Evolutionary conservation across 2,888 invertebrate species (phyloP).

Genomic region (Drosophila recens): DNA sequence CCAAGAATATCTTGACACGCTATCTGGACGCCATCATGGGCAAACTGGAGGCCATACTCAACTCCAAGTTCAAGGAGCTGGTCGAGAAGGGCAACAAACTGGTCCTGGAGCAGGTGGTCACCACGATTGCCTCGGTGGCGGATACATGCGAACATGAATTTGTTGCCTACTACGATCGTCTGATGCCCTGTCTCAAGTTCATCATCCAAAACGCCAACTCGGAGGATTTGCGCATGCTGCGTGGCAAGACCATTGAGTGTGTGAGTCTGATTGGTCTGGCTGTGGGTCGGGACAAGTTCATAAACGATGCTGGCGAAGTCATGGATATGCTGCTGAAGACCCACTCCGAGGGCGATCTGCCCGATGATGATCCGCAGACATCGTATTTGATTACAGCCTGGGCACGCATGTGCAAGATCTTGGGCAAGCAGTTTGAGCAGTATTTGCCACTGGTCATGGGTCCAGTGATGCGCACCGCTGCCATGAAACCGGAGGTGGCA

Average conservation of each 20-base stretch:
- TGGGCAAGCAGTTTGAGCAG: constrained; percentile 93
- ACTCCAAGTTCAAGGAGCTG: constrained; percentile 96
- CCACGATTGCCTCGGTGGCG: constrained; percentile 98
- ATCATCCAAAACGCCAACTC: constrained; percentile 97
- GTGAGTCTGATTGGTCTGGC: constrained; percentile 98
- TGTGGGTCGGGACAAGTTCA: constrained; percentile 93
- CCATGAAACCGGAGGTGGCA: constrained; percentile 95
- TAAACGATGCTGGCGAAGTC: constrained; percentile 96
- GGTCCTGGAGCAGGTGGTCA: constrained; percentile 98
- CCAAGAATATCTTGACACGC: constrained; percentile 95
- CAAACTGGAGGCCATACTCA: constrained; percentile 95
- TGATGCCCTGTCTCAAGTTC: constrained; percentile 97
- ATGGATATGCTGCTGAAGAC: constrained; percentile 97
- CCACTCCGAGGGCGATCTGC: constrained; percentile 93
- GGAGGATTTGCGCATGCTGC: constrained; percentile 94
- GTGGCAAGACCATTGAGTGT: constrained; percentile 99
- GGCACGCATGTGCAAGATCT: constrained; percentile 99
- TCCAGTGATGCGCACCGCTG: constrained; percentile 94
- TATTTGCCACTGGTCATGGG: constrained; percentile 96
- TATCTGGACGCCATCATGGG: constrained; percentile 96
- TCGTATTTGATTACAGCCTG: constrained; percentile 99
- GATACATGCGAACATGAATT: constrained; percentile 99
- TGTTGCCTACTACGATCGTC: constrained; percentile 95
- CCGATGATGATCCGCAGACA: constrained; percentile 98
- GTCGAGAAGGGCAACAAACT: constrained; percentile 97